These are phyloP conservation scores for Atopsyche davidsoni DNA, from an alignment of 1,140 invertebrate genomes.

Conservation along the genomic window DNA sequence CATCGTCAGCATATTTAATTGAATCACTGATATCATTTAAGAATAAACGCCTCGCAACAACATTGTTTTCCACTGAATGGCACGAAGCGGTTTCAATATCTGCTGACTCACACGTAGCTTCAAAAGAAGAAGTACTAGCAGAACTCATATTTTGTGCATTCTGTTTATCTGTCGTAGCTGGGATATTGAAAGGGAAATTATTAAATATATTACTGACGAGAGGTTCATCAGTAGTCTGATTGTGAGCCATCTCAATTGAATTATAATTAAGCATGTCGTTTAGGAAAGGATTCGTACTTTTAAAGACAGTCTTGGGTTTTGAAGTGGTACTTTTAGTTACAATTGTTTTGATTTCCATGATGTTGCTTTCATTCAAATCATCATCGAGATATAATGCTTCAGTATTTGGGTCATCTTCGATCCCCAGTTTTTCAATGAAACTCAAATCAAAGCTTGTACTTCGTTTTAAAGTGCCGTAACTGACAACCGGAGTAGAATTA, in stretches of 20 bases:
- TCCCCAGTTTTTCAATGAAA: constrained; percentile 44
- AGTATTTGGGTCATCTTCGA: constrained; percentile 38
- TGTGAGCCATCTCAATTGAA: constrained; percentile 4
- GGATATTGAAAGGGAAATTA: constrained; percentile 29
- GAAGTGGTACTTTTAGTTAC: constrained; percentile 8
- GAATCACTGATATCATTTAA: constrained; percentile 33
- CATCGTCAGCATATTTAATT: constrained; percentile 13
- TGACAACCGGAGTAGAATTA: constrained; percentile 23
- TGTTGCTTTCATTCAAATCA: constrained; percentile 49
- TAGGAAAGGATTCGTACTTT: constrained; percentile 45
- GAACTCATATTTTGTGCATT: constrained; percentile 35
- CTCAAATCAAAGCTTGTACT: constrained; percentile 41
- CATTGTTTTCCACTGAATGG: constrained; percentile 12
- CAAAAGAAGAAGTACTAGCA: constrained; percentile 33
- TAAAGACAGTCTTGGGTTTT: constrained; percentile 31
- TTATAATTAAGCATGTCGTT: constrained; percentile 28
- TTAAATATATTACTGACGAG: no score
- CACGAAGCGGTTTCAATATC: constrained; percentile 22
- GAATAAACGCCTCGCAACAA: constrained; percentile 42
- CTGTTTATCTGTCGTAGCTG: constrained; percentile 26
- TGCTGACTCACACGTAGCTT: constrained; percentile 17
- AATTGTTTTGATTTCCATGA: constrained; percentile 49
- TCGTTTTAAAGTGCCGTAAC: constrained; percentile 9
- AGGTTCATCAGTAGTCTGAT: background rate
- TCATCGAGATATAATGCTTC: constrained; percentile 44